Percentiles rank a stretch among this genome's conserved stretches.
Conservation (phyloP, 2,797 vertebrate genomes). For the Acrossocheilus wenchowensis region DNA sequence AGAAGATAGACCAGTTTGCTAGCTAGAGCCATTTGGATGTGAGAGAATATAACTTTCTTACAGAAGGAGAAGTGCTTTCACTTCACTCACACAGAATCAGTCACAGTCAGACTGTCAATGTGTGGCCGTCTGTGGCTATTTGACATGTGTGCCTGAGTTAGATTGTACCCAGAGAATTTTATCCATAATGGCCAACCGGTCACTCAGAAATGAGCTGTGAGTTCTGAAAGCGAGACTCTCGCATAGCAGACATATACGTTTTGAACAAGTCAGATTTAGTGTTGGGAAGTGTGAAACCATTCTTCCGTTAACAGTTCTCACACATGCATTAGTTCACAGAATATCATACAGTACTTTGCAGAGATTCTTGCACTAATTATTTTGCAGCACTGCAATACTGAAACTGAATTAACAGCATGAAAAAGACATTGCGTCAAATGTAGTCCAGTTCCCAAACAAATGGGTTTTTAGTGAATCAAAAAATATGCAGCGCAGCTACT, state of each 20-base stretch:
- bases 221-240: background rate
- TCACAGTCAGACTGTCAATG: constrained; percentile 25
- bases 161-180: background rate
- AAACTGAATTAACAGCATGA: background rate
- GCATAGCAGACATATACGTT: background rate
- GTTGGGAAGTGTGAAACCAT: background rate
- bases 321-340: background rate
- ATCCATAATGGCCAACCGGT: background rate
- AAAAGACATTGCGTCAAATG: background rate
- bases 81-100: constrained; percentile 5
- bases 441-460: background rate
- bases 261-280: background rate
- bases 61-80: constrained; percentile 26
- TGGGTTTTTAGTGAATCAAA: background rate
- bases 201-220: constrained; percentile 14
- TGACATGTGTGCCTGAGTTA: constrained; percentile 24
- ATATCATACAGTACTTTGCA: background rate
- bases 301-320: background rate
- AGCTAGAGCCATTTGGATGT: background rate
- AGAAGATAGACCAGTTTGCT: background rate
- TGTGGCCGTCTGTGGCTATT: constrained; percentile 33
- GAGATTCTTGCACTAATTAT: background rate
- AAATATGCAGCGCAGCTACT: background rate
- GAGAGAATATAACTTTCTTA: background rate
- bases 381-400: background rate